Evolutionary conservation across 2,888 invertebrate genomes (phyloP), one percentile per base, ranked within the genome.

Genomic region (Stenodema calcarata): DNA sequence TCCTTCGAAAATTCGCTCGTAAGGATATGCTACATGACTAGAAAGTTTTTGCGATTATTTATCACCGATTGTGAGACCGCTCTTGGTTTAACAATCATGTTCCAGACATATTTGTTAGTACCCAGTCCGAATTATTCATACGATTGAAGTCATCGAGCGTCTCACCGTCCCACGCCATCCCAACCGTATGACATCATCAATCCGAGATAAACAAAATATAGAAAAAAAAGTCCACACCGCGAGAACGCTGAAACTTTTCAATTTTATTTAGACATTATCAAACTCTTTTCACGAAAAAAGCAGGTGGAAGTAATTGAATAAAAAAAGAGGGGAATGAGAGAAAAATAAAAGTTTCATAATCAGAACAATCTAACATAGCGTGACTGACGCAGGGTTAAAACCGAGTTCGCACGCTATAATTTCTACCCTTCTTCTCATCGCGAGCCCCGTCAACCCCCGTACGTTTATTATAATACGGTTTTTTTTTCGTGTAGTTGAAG

Each of bases 401-500:
- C n/a, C 35, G 35, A 41, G 30, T 75, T 75, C 73, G 73, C 73
- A 75, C 73, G 73, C 73, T n/a, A 75, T 75, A 75, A 75, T 75
- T 75, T 75, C 41, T 75, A 16, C 41, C 73, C 73, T 75, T 75
- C 73, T 62, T 62, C 62, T 62, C 62, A 62, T 62, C 18, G 62
- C 23, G 62, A 7, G 62, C 62, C 23, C 18, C 62, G 62, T 62
- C 62, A 62, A 62, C 62, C 62, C 62, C 62, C 23, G 62, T 62
- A 62, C 62, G 62, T 62, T 62, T 62, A 62, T 62, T 62, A 62
- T 62, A 62, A 62, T 62, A 9, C 9, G 62, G 23, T 62, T 62
- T 62, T 54, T 54, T 27, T 27, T 18, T 23, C 11, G 62, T 23
- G 62, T 23, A 62, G 62, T 62, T 62, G 62, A 62, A 62, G 62